Evolutionary conservation across 1,140 invertebrate species (phyloP).

Genomic region (Aphelinus atriplicis): DNA sequence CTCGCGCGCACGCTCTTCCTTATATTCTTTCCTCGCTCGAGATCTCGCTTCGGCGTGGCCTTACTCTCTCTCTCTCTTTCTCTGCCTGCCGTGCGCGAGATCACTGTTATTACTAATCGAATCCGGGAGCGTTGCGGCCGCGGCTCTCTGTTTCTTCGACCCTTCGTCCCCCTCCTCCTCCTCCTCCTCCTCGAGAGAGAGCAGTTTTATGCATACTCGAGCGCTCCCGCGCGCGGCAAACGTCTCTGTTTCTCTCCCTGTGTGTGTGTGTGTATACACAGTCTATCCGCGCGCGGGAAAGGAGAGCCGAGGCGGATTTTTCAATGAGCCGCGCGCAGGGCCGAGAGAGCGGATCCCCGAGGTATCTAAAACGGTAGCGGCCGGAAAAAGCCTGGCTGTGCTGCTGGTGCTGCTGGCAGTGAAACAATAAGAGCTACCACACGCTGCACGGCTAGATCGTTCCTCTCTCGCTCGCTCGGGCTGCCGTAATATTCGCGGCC

Average conservation of each 20-base stretch:
- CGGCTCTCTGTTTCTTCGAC: constrained; percentile 3
- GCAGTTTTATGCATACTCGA: too few species aligned
- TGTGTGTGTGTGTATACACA: too few species aligned
- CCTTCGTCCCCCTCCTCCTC: constrained; percentile 24
- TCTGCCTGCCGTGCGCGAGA: not conserved
- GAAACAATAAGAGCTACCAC: too few species aligned
- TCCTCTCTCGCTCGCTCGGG: constrained; percentile 6
- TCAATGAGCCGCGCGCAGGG: too few species aligned
- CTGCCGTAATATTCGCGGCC: too few species aligned
- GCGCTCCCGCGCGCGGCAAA: not conserved
- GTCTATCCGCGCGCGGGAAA: too few species aligned
- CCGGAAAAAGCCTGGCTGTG: too few species aligned
- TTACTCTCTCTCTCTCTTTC: constrained; percentile 8
- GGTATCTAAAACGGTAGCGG: too few species aligned
- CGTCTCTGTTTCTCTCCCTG: constrained; percentile 17
- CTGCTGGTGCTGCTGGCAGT: too few species aligned
- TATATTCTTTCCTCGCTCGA: constrained; percentile 1
- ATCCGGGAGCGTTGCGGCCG: constrained; percentile 39
- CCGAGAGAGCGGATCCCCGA: too few species aligned
- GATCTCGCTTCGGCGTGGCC: not conserved
- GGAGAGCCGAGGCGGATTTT: too few species aligned
- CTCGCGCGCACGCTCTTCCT: not conserved
- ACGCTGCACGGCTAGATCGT: too few species aligned
- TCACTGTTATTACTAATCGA: constrained; percentile 50
- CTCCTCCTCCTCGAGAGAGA: not conserved